phyloP scores from a whole-genome alignment of 2,797 vertebrate species.

The Otolemur crassicaudatus region DNA sequence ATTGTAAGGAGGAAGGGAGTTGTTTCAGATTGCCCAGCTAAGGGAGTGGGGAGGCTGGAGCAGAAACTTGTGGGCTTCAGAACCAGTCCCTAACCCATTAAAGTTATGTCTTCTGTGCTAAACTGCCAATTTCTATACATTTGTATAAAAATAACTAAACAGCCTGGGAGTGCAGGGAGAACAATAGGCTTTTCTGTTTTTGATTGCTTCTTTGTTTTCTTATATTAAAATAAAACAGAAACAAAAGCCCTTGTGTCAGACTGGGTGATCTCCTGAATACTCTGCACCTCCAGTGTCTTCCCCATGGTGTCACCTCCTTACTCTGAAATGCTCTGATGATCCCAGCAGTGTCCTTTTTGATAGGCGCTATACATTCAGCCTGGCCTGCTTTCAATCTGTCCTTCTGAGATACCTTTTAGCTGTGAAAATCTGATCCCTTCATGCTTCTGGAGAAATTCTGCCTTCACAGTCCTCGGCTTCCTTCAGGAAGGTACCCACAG shows the following conservation, averaged over 20 bases:
- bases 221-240: neutral
- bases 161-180: neutral
- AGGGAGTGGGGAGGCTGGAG: neutral
- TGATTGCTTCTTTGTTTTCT: neutral
- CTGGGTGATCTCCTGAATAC: too few relatives aligned
- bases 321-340: neutral
- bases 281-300: neutral
- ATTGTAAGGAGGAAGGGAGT: neutral
- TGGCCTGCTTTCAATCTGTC: neutral
- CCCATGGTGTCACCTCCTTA: fast-evolving
- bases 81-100: neutral
- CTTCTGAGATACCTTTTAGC: neutral
- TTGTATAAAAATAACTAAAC: neutral
- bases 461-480: neutral
- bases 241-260: neutral
- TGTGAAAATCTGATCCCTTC: neutral
- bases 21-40: neutral
- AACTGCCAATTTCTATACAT: neutral
- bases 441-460: neutral
- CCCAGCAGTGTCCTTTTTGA: too few relatives aligned
- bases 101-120: neutral
- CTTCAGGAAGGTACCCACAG: neutral
- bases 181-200: neutral
- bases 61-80: neutral
- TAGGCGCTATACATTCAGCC: neutral